Evolutionary conservation across 2,797 vertebrate genomes (phyloP).

Genomic region (Alfaro cultratus): DNA sequence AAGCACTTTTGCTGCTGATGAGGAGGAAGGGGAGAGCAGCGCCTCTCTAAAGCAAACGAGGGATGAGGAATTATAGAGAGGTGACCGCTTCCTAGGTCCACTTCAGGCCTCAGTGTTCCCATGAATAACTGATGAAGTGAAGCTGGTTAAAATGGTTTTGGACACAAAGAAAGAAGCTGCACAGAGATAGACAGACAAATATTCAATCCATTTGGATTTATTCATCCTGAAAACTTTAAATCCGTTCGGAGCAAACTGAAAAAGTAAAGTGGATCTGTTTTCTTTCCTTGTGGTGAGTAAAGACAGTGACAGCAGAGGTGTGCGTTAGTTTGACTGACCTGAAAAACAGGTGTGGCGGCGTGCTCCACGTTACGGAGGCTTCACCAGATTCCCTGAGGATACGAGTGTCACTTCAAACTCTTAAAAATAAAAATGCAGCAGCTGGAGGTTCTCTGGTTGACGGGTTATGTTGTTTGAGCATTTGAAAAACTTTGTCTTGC

Average conservation of each 20-base stretch:
- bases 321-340: slow-evolving; percentile 43
- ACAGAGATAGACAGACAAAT: background rate
- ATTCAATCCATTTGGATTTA: background rate
- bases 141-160: slow-evolving; percentile 49
- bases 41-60: slow-evolving; percentile 10
- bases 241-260: background rate
- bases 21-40: slow-evolving; percentile 20
- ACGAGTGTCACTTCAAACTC: slow-evolving; percentile 14
- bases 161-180: slow-evolving; percentile 2
- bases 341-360: slow-evolving; percentile 61
- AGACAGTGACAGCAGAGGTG: slow-evolving; percentile 19
- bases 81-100: background rate
- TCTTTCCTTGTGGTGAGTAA: slow-evolving; percentile 9
- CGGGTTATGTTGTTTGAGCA: background rate
- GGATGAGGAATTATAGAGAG: slow-evolving; percentile 29
- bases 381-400: background rate
- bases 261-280: background rate
- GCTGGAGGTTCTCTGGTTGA: slow-evolving; percentile 5
- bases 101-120: slow-evolving; percentile 18
- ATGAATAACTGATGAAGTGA: slow-evolving; percentile 48
- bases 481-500: background rate
- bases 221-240: background rate
- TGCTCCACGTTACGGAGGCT: background rate
- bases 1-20: slow-evolving; percentile 24
- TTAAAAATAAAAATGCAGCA: slow-evolving; percentile 13